These are phyloP conservation scores for Hypolimnas misippus DNA, from an alignment of 2,888 invertebrate species.

Conservation along the genomic window DNA sequence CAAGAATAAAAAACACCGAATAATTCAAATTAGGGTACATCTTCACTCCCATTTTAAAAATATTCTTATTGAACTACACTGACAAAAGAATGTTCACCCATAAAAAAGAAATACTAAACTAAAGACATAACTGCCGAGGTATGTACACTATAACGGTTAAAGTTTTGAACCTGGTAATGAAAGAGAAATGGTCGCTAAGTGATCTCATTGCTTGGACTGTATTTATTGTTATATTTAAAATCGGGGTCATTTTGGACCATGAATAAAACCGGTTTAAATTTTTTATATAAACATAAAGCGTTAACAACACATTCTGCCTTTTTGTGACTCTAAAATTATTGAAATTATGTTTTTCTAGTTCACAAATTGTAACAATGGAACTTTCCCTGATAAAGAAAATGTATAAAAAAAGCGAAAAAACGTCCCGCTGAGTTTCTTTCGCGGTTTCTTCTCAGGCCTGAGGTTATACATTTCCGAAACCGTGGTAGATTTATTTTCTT, in stretches of 20 bases:
- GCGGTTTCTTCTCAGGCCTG: no score
- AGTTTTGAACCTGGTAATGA: slow-evolving; percentile 35
- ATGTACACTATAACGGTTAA: slow-evolving; percentile 41
- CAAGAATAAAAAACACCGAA: slow-evolving; percentile 29
- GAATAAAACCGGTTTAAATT: not conserved
- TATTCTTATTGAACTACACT: not conserved
- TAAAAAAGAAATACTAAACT: slow-evolving; percentile 20
- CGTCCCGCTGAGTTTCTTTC: no score
- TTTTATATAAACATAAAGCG: not conserved
- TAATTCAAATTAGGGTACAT: not conserved
- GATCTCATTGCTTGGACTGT: slow-evolving; percentile 24
- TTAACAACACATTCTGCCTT: not conserved
- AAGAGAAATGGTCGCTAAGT: slow-evolving; percentile 37
- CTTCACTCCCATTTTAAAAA: not conserved
- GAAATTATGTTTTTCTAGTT: no score
- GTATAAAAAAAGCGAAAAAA: no score
- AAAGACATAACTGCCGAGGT: slow-evolving; percentile 8
- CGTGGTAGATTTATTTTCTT: no score
- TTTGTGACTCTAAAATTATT: no score
- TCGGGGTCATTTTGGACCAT: not conserved
- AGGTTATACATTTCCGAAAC: no score
- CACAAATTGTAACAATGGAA: no score
- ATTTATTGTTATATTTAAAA: slow-evolving; percentile 10
- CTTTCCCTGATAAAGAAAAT: no score
- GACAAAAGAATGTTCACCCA: not conserved